These are phyloP conservation scores for Novumbra hubbsi DNA, from an alignment of 2,797 vertebrate genomes.

Conservation along the genomic window DNA sequence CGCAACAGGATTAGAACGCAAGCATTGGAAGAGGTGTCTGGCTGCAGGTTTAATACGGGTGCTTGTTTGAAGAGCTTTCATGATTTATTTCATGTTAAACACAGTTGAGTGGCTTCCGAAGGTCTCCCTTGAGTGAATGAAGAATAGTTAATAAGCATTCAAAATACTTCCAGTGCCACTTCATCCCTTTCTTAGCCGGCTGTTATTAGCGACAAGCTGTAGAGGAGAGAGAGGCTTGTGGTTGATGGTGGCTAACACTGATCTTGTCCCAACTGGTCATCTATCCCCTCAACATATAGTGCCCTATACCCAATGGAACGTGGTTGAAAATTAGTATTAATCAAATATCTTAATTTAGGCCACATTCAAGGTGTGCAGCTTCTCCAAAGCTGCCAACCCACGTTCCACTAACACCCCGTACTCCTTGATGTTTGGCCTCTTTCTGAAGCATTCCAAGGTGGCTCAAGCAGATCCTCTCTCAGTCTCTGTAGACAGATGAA, in stretches of 20 bases:
- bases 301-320: no score
- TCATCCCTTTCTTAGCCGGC: slow-evolving; percentile 2
- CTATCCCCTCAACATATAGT: no score
- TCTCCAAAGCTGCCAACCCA: no score
- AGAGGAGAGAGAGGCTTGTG: neutral
- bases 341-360: no score
- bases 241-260: slow-evolving; percentile 26
- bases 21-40: slow-evolving; percentile 48
- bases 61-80: slow-evolving; percentile 58
- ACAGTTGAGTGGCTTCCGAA: slow-evolving; percentile 27
- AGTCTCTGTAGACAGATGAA: slow-evolving; percentile 5
- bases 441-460: no score
- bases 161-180: slow-evolving; percentile 24
- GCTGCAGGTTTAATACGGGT: slow-evolving; percentile 55
- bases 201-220: neutral
- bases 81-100: slow-evolving; percentile 49
- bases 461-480: neutral
- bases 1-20: slow-evolving; percentile 56
- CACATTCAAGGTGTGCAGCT: no score
- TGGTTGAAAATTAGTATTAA: no score
- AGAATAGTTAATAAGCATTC: slow-evolving; percentile 33
- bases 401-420: no score
- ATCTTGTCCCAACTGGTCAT: neutral
- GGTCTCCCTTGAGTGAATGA: slow-evolving; percentile 37
- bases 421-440: no score